Percentiles rank a stretch among this genome's conserved stretches.
These are phyloP conservation scores for Zaprionus lachaisei DNA, from an alignment of 1,140 invertebrate species.

Conservation along the genomic window DNA sequence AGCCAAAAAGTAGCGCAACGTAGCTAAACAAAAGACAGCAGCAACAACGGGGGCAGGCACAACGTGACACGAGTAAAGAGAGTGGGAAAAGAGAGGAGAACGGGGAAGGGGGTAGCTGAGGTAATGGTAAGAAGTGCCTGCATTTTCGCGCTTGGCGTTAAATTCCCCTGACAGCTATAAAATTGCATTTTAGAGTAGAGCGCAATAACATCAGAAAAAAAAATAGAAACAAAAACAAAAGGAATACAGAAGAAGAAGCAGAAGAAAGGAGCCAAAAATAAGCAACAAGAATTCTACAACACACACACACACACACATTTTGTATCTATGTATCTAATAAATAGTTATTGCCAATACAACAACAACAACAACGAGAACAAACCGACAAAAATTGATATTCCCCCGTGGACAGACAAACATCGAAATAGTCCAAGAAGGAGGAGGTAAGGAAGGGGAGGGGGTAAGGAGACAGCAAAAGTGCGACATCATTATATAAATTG, in stretches of 20 bases:
- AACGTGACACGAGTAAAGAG: constrained; percentile 55
- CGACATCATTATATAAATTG: constrained; percentile 83
- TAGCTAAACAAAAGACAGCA: constrained; percentile 54
- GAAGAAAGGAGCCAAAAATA: constrained; percentile 15
- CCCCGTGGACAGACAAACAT: constrained; percentile 28
- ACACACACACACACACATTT: constrained; percentile 51
- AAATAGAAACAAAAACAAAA: too few species aligned
- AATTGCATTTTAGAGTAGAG: constrained; percentile 82
- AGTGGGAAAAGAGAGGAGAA: not conserved
- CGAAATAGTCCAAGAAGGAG: not conserved
- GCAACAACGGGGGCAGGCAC: constrained; percentile 60
- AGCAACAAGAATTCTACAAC: constrained; percentile 35
- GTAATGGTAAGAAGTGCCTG: constrained; percentile 52
- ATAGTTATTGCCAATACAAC: constrained; percentile 77
- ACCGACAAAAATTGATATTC: constrained; percentile 76
- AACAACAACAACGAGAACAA: constrained; percentile 37
- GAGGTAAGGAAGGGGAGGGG: not conserved
- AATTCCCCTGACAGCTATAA: constrained; percentile 82
- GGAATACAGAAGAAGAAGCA: not conserved
- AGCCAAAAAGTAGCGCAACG: constrained; percentile 81
- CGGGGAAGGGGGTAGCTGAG: not conserved
- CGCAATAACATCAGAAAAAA: constrained; percentile 16
- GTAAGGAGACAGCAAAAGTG: constrained; percentile 61
- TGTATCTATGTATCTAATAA: constrained; percentile 80
- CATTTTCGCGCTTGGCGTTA: constrained; percentile 83